These are phyloP conservation scores for Danio choprae DNA, from an alignment of 2,797 vertebrate species.

Conservation along the genomic window DNA sequence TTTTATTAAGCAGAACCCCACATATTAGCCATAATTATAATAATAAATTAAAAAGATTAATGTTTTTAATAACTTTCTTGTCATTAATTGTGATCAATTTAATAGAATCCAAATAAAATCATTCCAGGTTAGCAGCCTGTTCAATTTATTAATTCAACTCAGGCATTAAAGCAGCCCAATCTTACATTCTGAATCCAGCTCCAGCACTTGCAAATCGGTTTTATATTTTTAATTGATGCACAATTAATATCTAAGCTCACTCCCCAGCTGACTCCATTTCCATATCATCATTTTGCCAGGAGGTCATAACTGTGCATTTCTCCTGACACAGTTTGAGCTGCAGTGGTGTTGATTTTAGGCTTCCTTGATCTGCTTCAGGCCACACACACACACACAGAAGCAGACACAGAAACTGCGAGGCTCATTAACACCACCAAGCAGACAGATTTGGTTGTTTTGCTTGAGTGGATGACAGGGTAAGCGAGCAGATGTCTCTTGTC, in stretches of 20 bases:
- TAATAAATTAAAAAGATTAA: no score
- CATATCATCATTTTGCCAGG: not conserved
- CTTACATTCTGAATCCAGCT: not conserved
- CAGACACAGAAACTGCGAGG: constrained; percentile 31
- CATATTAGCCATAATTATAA: no score
- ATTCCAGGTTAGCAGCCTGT: not conserved
- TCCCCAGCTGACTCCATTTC: not conserved
- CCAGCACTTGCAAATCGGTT: not conserved
- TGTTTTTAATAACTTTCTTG: no score
- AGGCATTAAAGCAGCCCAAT: no score
- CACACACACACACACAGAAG: constrained; percentile 19
- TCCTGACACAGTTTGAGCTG: constrained; percentile 19
- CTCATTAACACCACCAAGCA: constrained; percentile 56
- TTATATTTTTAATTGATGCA: not conserved
- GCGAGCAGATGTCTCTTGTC: constrained; percentile 74
- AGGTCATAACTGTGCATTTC: not conserved
- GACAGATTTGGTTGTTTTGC: constrained; percentile 53
- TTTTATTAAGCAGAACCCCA: no score
- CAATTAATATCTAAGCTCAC: not conserved
- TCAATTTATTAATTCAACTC: not conserved
- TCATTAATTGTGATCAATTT: no score
- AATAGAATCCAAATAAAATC: no score
- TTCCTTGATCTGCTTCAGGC: constrained; percentile 44
- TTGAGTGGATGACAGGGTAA: constrained; percentile 51
- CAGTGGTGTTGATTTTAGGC: constrained; percentile 21